phyloP scores from a whole-genome alignment of 2,888 invertebrate genomes.

The Nowickia ferox region DNA sequence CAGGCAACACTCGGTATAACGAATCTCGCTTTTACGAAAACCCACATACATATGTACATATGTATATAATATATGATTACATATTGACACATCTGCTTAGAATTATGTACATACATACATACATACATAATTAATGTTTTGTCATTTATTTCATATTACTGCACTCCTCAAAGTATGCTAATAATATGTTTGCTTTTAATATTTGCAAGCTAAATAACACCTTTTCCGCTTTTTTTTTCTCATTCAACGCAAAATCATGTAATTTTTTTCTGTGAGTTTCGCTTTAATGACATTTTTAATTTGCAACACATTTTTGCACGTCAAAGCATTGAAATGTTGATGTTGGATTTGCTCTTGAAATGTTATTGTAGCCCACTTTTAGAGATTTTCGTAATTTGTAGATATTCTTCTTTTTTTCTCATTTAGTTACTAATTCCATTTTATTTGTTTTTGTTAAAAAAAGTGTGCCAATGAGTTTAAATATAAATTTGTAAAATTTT shows the following conservation, averaged over 20 bases:
- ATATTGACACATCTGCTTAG: no score
- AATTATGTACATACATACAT: not conserved
- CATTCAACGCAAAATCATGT: not conserved
- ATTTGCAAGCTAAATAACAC: not conserved
- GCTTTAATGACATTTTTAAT: conserved; percentile 61
- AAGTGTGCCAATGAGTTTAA: conserved; percentile 60
- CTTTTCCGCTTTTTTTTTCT: not conserved
- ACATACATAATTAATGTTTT: not conserved
- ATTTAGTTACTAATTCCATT: conserved; percentile 19
- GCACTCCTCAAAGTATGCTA: conserved; percentile 53
- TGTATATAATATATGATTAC: no score
- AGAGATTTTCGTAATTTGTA: conserved; percentile 47
- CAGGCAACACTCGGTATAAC: no score
- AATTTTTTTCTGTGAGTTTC: not conserved
- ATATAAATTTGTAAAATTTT: conserved; percentile 51
- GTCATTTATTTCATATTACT: not conserved
- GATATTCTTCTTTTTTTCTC: conserved; percentile 21
- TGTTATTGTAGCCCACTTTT: conserved; percentile 53
- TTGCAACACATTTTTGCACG: conserved; percentile 39
- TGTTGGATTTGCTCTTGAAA: conserved; percentile 5
- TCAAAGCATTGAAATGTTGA: conserved; percentile 34
- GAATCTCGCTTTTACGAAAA: no score
- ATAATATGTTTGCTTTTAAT: not conserved
- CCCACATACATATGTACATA: no score
- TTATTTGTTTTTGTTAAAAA: conserved; percentile 21